Conservation (phyloP, 2,888 invertebrate species). For the Parthenolecanium corni region DNA sequence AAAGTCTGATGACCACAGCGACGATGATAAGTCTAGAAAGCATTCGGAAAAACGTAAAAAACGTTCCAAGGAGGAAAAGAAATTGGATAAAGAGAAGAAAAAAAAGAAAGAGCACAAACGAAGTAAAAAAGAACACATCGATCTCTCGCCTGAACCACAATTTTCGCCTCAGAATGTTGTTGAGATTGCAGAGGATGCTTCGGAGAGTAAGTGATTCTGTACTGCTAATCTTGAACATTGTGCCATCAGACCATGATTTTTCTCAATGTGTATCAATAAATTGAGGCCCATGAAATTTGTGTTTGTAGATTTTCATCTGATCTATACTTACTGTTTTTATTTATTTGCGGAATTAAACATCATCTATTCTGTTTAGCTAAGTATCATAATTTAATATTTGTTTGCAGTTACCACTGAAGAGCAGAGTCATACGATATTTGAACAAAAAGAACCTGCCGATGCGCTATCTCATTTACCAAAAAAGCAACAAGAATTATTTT, state of each 20-base stretch:
- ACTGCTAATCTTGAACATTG: no score
- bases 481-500: constrained; percentile 52
- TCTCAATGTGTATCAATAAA: no score
- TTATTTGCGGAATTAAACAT: no score
- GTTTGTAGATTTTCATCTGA: no score
- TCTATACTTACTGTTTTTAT: no score
- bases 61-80: constrained; percentile 11
- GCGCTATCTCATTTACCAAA: constrained; percentile 45
- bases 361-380: no score
- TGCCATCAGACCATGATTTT: no score
- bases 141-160: constrained; percentile 2
- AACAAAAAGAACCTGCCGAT: constrained; percentile 17
- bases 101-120: constrained; percentile 16
- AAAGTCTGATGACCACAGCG: constrained; percentile 11
- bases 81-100: constrained; percentile 3
- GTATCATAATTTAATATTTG: no score
- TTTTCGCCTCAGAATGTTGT: constrained; percentile 1
- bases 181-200: no score
- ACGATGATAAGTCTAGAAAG: constrained; percentile 10
- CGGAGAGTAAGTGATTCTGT: no score
- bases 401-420: constrained; percentile 2
- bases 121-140: not conserved
- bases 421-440: constrained; percentile 1
- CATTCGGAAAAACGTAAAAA: constrained; percentile 18
- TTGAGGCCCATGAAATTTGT: no score